phyloP scores from a whole-genome alignment of 1,140 invertebrate genomes.

The Euura saliciscinereae region DNA sequence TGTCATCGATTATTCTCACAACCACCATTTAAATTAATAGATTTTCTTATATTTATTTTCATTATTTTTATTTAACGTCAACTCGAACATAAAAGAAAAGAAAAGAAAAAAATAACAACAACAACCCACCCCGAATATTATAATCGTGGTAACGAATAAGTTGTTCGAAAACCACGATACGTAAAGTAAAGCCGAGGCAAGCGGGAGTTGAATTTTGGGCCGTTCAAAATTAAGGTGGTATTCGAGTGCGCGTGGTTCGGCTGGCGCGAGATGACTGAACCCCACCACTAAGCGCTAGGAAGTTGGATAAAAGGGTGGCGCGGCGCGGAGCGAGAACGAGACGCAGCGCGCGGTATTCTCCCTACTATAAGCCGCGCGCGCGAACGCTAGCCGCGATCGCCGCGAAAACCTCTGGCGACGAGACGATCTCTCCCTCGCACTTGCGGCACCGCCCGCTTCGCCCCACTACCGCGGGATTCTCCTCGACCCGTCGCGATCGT shows the following conservation, averaged over 20 bases:
- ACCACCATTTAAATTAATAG: no score
- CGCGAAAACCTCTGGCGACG: background rate
- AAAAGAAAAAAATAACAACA: background rate
- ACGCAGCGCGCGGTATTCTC: conserved; percentile 19
- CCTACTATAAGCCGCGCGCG: conserved; percentile 26
- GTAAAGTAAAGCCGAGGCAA: background rate
- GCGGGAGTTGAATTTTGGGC: background rate
- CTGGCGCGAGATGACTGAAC: conserved; percentile 56
- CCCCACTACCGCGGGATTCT: no score
- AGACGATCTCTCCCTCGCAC: background rate
- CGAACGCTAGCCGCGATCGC: conserved; percentile 15
- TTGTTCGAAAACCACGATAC: background rate
- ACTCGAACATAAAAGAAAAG: background rate
- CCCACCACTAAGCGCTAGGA: conserved; percentile 29
- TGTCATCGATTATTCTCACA: no score
- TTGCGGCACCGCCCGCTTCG: conserved; percentile 8
- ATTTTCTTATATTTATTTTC: no score
- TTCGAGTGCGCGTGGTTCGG: conserved; percentile 47
- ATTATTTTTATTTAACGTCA: no score
- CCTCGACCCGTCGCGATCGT: no score
- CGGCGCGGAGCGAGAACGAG: conserved; percentile 37
- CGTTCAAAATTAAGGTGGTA: background rate
- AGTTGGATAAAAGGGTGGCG: conserved; percentile 21
- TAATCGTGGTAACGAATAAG: background rate
- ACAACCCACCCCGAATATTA: background rate